Evolutionary conservation across 1,140 invertebrate genomes (phyloP), one percentile per base, ranked within the genome.

Genomic region (Cyrtorhinus lividipennis): DNA sequence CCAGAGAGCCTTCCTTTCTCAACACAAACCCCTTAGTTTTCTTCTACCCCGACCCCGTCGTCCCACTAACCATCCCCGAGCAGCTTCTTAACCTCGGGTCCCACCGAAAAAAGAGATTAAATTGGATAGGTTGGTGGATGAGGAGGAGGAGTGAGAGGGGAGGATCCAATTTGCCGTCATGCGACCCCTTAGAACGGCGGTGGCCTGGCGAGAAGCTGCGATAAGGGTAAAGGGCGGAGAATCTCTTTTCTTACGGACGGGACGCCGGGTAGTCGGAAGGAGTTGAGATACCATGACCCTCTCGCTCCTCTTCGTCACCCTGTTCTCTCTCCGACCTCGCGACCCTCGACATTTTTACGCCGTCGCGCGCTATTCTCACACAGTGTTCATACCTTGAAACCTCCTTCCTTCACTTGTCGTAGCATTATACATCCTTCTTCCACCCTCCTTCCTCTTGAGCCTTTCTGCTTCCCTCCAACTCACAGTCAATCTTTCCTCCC

Each of bases 71-170:
- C 30, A 38, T 18, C 10, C 18, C 48, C 48, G 5, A 5, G 5
- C 56, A 2, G 15, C 20, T 24, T 56, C 8, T 56, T 8, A 3
- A 24, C 20, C 18, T 18, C 20, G 56, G 15, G 56, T 18, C 20
- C 56, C 56, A 18, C 13, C n/a, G n/a, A n/a, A n/a, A 57, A 57
- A 57, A 57, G 56, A 57, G 24, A 57, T 57, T 57, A 57, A 57
- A 57, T 57, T 57, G 56, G 56, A 24, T 57, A n/a, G n/a, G n/a
- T n/a, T n/a, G n/a, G n/a, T n/a, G n/a, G n/a, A n/a, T n/a, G n/a
- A n/a, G n/a, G n/a, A n/a, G n/a, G n/a, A n/a, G n/a, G n/a, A n/a
- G n/a, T n/a, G n/a, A n/a, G n/a, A n/a, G n/a, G 20, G 20, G 20
- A 2, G 56, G 56, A 57, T 57, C 56, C 56, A 57, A 57, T 57